Base-by-base conservation (phyloP, 1,140 invertebrate genomes). In the Panagrolaimus sp. region DNA sequence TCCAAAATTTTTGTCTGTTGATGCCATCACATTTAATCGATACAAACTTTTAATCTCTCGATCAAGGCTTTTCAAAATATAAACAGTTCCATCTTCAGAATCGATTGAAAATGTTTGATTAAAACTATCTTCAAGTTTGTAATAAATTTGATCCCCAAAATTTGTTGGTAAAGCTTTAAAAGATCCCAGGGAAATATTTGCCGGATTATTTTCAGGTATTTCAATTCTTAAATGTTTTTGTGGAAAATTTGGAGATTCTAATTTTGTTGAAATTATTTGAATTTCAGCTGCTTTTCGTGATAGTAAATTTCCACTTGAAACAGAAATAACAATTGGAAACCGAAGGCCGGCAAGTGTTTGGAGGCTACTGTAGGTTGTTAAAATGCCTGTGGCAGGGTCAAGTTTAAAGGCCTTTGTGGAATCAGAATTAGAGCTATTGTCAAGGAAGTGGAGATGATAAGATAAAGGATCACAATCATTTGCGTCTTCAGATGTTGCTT, bases 201-300 rank as follows among this genome's bases (percentile, higher is more conserved):
- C 21, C 10, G 52, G 14, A 58, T 58, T 58, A 28, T 58, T 58
- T 17, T 58, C 52, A 58, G 52, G 15, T 10, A 58, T 12, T 14
- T 58, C 52, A 58, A 58, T 26, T 58, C 52, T n/a, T 12, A 28
- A 21, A 28, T 58, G 52, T 26, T 58, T 58, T 28, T 26, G 21
- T n/a, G 21, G 21, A 4, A 58, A 58, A 58, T 26, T 17, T n/a
- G 52, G 52, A 0, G 52, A 10, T 8, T 21, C 15, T 12, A 21
- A 58, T 24, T 17, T 28, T 17, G 52, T 26, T 14, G 52, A 28
- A 58, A 58, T 58, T 0, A 58, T 28, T 10, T 58, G 52, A 28
- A 58, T 58, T 58, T 58, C 52, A 21, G 52, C 52, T 28, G 52
- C 52, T 58, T 58, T 58, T 21, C 28, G 52, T 12, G 52, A n/a